Evolutionary conservation across 2,888 invertebrate species (phyloP).

Genomic region (Hirudinaria manillensis): DNA sequence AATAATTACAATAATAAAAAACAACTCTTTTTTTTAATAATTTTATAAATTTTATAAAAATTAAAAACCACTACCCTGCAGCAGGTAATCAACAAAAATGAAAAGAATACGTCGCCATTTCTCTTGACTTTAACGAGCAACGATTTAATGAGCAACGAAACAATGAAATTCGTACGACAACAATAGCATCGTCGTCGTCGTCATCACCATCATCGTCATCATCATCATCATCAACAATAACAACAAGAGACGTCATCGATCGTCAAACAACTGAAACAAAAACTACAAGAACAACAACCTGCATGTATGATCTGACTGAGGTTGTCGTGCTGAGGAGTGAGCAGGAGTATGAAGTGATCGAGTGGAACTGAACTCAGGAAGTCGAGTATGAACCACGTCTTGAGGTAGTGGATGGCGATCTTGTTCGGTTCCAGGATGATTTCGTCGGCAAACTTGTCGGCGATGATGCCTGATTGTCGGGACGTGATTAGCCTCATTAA

Average conservation of each 20-base stretch:
- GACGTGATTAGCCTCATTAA: no score
- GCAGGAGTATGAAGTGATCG: slow-evolving; percentile 23
- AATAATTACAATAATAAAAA: no score
- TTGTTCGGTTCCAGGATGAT: slow-evolving; percentile 30
- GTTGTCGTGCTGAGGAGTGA: slow-evolving; percentile 20
- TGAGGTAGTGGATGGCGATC: slow-evolving; percentile 26
- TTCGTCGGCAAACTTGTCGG: slow-evolving; percentile 32
- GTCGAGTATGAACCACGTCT: slow-evolving; percentile 32
- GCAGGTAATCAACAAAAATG: no score
- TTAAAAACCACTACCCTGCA: no score
- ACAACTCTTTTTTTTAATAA: no score
- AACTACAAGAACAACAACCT: slow-evolving; percentile 3
- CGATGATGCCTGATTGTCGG: slow-evolving; percentile 25
- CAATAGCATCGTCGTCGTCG: slow-evolving; percentile 6
- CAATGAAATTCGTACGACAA: background rate
- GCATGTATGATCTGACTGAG: slow-evolving; percentile 32
- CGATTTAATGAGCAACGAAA: no score
- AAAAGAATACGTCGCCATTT: no score
- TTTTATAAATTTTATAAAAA: no score
- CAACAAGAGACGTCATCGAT: no score
- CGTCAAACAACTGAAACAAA: no score
- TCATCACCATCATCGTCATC: slow-evolving; percentile 13
- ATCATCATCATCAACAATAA: slow-evolving; percentile 4
- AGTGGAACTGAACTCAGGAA: slow-evolving; percentile 25
- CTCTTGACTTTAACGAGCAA: no score